These are phyloP conservation scores for Homarus americanus DNA, from an alignment of 1,140 invertebrate species.

Conservation along the genomic window DNA sequence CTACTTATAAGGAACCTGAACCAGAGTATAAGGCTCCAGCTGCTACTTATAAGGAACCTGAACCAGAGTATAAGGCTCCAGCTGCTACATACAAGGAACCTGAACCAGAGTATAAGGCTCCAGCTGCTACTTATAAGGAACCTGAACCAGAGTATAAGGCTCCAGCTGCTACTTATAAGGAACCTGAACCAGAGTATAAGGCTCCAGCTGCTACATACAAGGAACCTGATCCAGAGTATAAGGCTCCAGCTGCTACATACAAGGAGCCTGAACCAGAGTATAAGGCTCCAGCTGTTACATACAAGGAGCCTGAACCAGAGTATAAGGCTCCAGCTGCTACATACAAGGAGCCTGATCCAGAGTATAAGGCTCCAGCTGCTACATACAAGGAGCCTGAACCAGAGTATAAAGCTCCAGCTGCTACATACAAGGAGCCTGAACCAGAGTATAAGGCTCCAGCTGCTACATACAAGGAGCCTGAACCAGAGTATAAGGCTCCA, in stretches of 20 bases:
- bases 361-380: constrained; percentile 1
- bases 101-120: constrained; percentile 21
- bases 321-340: constrained; percentile 39
- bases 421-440: not conserved
- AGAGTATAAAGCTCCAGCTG: constrained; percentile 1
- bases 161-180: constrained; percentile 21
- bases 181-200: constrained; percentile 16
- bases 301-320: constrained; percentile 4
- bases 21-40: constrained; percentile 10
- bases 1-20: constrained; percentile 32
- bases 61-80: constrained; percentile 28
- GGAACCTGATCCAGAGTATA: not conserved
- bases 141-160: constrained; percentile 28
- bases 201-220: constrained; percentile 32
- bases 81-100: constrained; percentile 33
- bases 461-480: not conserved
- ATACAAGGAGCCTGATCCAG: constrained; percentile 12
- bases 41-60: constrained; percentile 34
- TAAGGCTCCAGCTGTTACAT: not conserved
- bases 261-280: not conserved
- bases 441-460: not conserved
- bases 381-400: constrained; percentile 9
- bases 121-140: constrained; percentile 3
- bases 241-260: not conserved
- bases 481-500: constrained; percentile 29